A percentile compares a stretch with the other conserved stretches of the same genome.
Evolutionary conservation across 2,113 vertebrate species (phyloP).

Genomic region (Rhynchomys soricoides): DNA sequence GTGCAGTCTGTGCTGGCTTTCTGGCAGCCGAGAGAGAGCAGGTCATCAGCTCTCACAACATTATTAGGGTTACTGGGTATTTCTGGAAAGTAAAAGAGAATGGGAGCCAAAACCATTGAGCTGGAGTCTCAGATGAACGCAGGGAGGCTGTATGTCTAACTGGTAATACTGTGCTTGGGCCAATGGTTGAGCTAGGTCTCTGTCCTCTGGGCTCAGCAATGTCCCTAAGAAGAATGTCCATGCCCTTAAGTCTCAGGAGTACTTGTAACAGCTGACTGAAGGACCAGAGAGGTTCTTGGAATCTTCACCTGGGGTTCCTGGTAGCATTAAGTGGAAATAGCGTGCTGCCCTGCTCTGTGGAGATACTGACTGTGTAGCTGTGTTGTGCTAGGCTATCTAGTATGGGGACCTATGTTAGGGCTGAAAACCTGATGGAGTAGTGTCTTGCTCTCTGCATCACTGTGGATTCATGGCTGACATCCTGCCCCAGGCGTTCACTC

Average conservation of each 20-base stretch:
- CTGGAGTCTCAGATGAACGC: not conserved
- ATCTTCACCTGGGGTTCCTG: not conserved
- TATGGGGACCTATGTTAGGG: not conserved
- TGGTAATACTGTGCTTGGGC: not conserved
- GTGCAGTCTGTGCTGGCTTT: conserved; percentile 54
- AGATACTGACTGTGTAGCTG: not conserved
- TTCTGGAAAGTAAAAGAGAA: conserved; percentile 72
- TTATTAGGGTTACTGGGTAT: not conserved
- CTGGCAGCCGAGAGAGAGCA: conserved; percentile 15
- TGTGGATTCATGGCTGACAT: not conserved
- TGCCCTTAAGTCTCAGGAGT: accelerated
- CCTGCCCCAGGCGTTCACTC: not conserved
- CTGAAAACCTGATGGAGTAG: not conserved
- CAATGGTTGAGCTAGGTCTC: not conserved
- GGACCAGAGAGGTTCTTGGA: not conserved
- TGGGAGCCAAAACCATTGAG: not conserved
- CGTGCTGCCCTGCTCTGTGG: too few relatives aligned
- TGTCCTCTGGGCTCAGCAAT: not conserved
- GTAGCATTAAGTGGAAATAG: not conserved
- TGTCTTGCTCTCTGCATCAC: not conserved
- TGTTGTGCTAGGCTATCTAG: not conserved
- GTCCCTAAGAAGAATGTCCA: not conserved
- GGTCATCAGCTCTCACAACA: conserved; percentile 3
- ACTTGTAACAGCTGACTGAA: not conserved
- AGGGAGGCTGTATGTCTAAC: not conserved